A percentile compares a stretch with the other conserved stretches of the same genome.
Evolutionary conservation across 2,888 invertebrate genomes (phyloP).

Genomic region (Rhagonycha fulva): DNA sequence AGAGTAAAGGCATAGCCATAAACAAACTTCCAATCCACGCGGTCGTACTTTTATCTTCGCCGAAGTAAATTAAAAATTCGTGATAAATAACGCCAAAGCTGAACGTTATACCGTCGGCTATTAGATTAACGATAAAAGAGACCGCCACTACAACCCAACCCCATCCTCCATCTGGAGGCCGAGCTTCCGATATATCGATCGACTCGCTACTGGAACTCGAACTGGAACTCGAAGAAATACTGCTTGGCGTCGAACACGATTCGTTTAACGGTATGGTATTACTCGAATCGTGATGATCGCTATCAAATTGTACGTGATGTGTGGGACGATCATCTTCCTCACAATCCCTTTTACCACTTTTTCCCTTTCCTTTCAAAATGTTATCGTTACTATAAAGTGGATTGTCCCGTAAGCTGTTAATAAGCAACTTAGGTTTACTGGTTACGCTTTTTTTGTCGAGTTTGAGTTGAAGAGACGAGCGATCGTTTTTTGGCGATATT

Average conservation of each 20-base stretch:
- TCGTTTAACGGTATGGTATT: slow-evolving; percentile 34
- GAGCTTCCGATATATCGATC: slow-evolving; percentile 67
- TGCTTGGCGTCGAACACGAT: slow-evolving; percentile 36
- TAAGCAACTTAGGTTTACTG: slow-evolving; percentile 18
- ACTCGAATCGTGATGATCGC: slow-evolving; percentile 38
- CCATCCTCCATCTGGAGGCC: slow-evolving; percentile 88
- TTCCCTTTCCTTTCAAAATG: background rate
- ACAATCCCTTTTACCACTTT: slow-evolving; percentile 5
- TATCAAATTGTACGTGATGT: slow-evolving; percentile 65
- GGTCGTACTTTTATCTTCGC: slow-evolving; percentile 82
- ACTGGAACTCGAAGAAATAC: slow-evolving; percentile 52
- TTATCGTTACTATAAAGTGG: slow-evolving; percentile 4
- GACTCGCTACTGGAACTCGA: slow-evolving; percentile 67
- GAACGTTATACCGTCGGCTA: slow-evolving; percentile 91
- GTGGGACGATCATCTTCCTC: slow-evolving; percentile 50
- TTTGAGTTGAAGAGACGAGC: slow-evolving; percentile 10
- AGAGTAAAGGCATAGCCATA: slow-evolving; percentile 87
- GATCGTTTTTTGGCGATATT: slow-evolving; percentile 4
- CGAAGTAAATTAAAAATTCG: slow-evolving; percentile 83
- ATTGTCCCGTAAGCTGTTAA: slow-evolving; percentile 22
- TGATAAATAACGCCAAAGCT: slow-evolving; percentile 90
- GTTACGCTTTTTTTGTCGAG: slow-evolving; percentile 12
- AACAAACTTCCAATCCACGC: slow-evolving; percentile 90
- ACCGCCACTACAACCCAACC: slow-evolving; percentile 92
- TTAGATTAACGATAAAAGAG: slow-evolving; percentile 86